phyloP scores from a whole-genome alignment of 2,113 vertebrate genomes.

The Hippocampus zosterae region DNA sequence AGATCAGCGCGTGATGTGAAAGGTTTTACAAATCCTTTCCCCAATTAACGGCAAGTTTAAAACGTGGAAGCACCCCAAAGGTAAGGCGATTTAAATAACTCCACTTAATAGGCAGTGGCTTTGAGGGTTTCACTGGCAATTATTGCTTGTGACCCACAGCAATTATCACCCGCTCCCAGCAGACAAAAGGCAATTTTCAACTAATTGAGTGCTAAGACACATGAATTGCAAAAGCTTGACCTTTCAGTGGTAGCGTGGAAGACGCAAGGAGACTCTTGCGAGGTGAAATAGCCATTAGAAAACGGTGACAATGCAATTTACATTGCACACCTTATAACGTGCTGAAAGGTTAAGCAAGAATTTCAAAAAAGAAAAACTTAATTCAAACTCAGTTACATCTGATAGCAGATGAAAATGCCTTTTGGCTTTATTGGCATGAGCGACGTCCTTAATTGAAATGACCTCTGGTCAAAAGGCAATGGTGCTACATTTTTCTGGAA shows the following conservation, averaged over 20 bases:
- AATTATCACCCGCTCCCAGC: slow-evolving; percentile 84
- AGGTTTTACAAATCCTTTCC: slow-evolving; percentile 39
- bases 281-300: slow-evolving; percentile 27
- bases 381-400: slow-evolving; percentile 11
- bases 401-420: slow-evolving; percentile 18
- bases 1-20: neutral
- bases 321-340: slow-evolving; percentile 25
- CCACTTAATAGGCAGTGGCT: slow-evolving; percentile 81
- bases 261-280: slow-evolving; percentile 15
- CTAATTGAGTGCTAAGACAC: slow-evolving; percentile 84
- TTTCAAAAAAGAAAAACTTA: neutral
- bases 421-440: slow-evolving; percentile 15
- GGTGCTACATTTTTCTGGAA: neutral
- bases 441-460: neutral
- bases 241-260: slow-evolving; percentile 49
- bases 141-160: slow-evolving; percentile 85
- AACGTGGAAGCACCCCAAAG: slow-evolving; percentile 49
- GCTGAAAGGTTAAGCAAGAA: slow-evolving; percentile 2
- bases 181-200: slow-evolving; percentile 80
- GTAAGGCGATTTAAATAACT: slow-evolving; percentile 84
- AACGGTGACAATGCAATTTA: slow-evolving; percentile 26
- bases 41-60: slow-evolving; percentile 56
- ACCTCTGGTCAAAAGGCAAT: neutral
- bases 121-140: slow-evolving; percentile 78
- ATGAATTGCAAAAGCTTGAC: slow-evolving; percentile 64